Base-by-base conservation (phyloP, 2,888 invertebrate genomes). In the Trichopria drosophilae region DNA sequence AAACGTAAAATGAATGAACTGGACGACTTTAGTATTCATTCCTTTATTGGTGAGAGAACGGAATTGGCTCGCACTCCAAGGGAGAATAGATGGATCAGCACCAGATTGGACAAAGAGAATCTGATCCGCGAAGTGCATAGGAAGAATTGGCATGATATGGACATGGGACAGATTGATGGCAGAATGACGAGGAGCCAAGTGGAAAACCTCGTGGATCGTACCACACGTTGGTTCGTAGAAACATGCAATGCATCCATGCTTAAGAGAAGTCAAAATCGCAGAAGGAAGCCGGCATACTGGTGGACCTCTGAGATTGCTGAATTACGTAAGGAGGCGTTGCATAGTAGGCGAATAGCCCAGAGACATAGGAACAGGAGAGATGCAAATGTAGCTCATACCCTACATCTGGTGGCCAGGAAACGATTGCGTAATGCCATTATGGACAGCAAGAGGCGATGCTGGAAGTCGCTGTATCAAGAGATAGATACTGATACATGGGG, bases 271-370 rank as follows among this genome's bases (percentile, higher is more conserved):
- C 4, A 18, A 20, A 29, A 18, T 28, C 9, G 2, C n/a, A 13
- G 19, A 36, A 23, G 3, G 45, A 50, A 10, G 7, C 23, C 40
- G 12, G 26, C 10, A 6, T 22, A 39, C 3, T 39, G 40, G 26
- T 39, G 26, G 40, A 22, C 7, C 6, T 1, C 22, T 6, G 40
- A 24, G 13, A 39, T 39, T 4, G 40, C 26, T 6, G 24, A 39
- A 22, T 24, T 39, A 9, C 23, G 40, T n/a, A 24, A 1, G 7
- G 4, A 22, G 24, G 4, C 23, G n/a, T 13, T 23, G 1, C 3
- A 6, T 4, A n/a, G 12, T 10, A 20, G 40, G 2, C 22, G 26
- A 23, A 39, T 9, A 13, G 15, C 16, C 3, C 40, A 39, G n/a
- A 6, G 20, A 2, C 7, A 18, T 12, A 36, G 3, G n/a, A 20